A percentile compares a stretch with the other conserved stretches of the same genome.
phyloP scores from a whole-genome alignment of 2,888 invertebrate species.

The Ctena decussata region DNA sequence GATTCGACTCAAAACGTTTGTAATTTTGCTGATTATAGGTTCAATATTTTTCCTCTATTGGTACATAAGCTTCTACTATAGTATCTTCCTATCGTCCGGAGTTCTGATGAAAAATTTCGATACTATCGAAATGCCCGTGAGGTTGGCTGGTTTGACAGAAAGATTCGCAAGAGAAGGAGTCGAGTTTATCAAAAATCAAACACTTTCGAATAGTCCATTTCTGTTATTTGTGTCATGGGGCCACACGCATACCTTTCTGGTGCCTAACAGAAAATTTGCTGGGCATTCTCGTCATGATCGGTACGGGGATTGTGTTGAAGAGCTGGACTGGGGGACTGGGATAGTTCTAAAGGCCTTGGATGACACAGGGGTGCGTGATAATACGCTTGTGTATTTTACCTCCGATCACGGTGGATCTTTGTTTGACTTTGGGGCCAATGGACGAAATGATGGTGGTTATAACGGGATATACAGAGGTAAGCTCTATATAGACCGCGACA shows the following conservation, averaged over 20 bases:
- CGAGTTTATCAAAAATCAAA: slow-evolving; percentile 75
- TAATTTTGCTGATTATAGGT: slow-evolving; percentile 11
- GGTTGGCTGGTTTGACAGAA: slow-evolving; percentile 84
- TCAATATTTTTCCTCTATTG: neutral
- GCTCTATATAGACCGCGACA: too few relatives aligned
- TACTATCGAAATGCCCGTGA: slow-evolving; percentile 88
- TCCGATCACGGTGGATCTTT: slow-evolving; percentile 88
- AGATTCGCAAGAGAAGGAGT: slow-evolving; percentile 76
- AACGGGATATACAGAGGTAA: slow-evolving; percentile 77
- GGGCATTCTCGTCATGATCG: slow-evolving; percentile 86
- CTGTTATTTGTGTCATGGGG: slow-evolving; percentile 87
- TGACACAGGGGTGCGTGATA: slow-evolving; percentile 78
- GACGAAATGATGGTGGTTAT: slow-evolving; percentile 84
- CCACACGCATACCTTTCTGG: slow-evolving; percentile 91
- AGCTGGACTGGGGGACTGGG: slow-evolving; percentile 88
- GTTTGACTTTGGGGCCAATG: slow-evolving; percentile 73
- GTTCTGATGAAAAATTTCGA: slow-evolving; percentile 84
- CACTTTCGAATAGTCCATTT: slow-evolving; percentile 84
- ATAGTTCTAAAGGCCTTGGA: slow-evolving; percentile 86
- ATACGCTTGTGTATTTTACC: slow-evolving; percentile 88
- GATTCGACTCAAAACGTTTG: neutral
- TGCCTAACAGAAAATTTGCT: slow-evolving; percentile 88
- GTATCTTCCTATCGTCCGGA: neutral
- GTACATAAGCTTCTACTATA: neutral
- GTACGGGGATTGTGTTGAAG: slow-evolving; percentile 88